Percentiles rank a stretch among this genome's conserved stretches.
Conservation (phyloP, 1,140 invertebrate genomes). For the Orius insidiosus region DNA sequence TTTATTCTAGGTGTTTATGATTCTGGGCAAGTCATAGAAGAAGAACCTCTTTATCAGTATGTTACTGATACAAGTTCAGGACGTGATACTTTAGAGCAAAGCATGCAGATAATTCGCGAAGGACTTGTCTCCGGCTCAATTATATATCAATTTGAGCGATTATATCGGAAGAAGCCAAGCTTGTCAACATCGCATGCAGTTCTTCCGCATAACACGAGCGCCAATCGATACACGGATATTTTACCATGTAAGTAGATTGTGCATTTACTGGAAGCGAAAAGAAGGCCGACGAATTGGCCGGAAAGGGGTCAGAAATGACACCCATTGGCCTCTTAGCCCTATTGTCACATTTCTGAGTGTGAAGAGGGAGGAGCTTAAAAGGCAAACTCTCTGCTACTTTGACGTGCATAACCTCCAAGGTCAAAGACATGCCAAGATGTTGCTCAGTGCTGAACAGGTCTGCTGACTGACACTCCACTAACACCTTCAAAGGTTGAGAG, state of each 20-base stretch:
- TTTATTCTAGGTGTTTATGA: constrained; percentile 25
- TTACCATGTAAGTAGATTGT: constrained; percentile 83
- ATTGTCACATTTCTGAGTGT: too few relatives aligned
- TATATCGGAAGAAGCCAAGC: constrained; percentile 80
- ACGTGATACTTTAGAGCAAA: constrained; percentile 60
- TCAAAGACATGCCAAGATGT: too few relatives aligned
- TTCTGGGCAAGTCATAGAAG: constrained; percentile 34
- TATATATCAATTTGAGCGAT: constrained; percentile 78
- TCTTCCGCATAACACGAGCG: constrained; percentile 64
- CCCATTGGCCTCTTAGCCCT: too few relatives aligned
- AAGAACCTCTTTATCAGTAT: constrained; percentile 50
- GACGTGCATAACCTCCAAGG: too few relatives aligned
- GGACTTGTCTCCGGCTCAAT: constrained; percentile 81
- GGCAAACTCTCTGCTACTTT: too few relatives aligned
- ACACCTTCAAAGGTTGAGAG: too few relatives aligned
- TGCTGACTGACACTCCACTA: too few relatives aligned
- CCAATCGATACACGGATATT: constrained; percentile 95
- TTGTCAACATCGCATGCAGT: constrained; percentile 63
- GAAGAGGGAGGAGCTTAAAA: too few relatives aligned
- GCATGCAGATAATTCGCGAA: constrained; percentile 77
- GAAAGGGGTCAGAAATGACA: too few relatives aligned
- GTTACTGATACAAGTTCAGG: constrained; percentile 48
- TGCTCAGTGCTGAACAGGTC: too few relatives aligned
- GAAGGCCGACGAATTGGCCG: too few relatives aligned
- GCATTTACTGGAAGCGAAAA: too few relatives aligned